Evolutionary conservation across 1,140 invertebrate genomes (phyloP), one percentile per base, ranked within the genome.

Genomic region (Drosophila funebris): DNA sequence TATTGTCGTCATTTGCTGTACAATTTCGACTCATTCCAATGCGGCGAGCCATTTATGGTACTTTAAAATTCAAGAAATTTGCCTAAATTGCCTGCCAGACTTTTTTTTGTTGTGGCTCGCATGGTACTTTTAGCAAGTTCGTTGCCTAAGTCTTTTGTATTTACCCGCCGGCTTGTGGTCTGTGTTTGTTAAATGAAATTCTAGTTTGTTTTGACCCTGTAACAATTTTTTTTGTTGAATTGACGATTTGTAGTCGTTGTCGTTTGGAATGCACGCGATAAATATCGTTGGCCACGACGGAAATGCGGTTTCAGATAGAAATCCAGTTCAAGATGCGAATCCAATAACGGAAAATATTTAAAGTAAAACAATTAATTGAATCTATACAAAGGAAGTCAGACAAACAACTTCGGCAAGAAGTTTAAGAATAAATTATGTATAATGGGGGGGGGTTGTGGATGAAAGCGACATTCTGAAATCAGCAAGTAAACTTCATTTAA

Each of bases 81-180:
- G 78, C 62, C 78, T 81, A 85, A 87, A 87, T 78, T 72, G 81
- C 52, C 37, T 39, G 36, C 13, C 27, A 52, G 11, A 64, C 20
- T 54, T 62, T 43, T 60, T 61, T 43, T 41, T 33, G 22, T 22
- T 44, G 5, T 43, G 37, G 24, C 18, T 31, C 14, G 39, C 39
- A n/a, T 56, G 50, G 9, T 36, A 53, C 29, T 41, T 44, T 37
- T 43, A 29, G 70, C 85, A 74, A 90, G 85, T 90, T 90, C 87
- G 81, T 56, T 90, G 73, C 61, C 76, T 79, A 67, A 82, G 87
- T 83, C 82, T 90, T 90, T 90, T 82, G 75, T 87, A 63, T 67
- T 66, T 76, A 60, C 43, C 39, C 39, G 29, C 16, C 64, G 52
- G 41, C 58, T 41, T 46, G 31, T 27, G 43, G 31, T n/a, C 52